A percentile compares a stretch with the other conserved stretches of the same genome.
phyloP scores from a whole-genome alignment of 2,797 vertebrate species.

The Brachyalestes nurse region DNA sequence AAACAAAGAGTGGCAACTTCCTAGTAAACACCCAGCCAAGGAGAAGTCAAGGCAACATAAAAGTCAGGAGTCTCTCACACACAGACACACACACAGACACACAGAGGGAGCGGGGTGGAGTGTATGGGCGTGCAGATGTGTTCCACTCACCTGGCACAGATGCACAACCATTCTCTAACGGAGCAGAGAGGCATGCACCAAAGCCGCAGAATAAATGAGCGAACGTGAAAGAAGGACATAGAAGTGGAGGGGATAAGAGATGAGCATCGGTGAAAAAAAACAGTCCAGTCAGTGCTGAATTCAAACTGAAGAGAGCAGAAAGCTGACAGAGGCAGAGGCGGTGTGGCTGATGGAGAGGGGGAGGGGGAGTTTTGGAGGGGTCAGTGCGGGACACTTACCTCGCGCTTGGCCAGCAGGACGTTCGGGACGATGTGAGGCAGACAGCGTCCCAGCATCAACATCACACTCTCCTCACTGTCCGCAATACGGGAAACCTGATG shows the following conservation, averaged over 20 bases:
- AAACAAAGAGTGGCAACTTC: background rate
- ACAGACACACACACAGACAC: slow-evolving; percentile 23
- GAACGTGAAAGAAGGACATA: slow-evolving; percentile 68
- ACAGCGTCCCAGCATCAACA: slow-evolving; percentile 97
- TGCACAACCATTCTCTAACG: slow-evolving; percentile 97
- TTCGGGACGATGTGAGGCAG: slow-evolving; percentile 98
- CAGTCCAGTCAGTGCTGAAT: slow-evolving; percentile 54
- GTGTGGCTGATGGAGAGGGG: slow-evolving; percentile 22
- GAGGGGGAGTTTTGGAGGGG: slow-evolving; percentile 9
- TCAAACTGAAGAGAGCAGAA: slow-evolving; percentile 56
- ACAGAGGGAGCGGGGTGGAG: slow-evolving; percentile 33
- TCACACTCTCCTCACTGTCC: slow-evolving; percentile 95
- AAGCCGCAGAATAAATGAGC: slow-evolving; percentile 93
- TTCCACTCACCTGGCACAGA: slow-evolving; percentile 97
- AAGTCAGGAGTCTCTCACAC: slow-evolving; percentile 29
- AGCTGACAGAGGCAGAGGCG: slow-evolving; percentile 35
- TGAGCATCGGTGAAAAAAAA: slow-evolving; percentile 62
- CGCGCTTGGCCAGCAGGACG: slow-evolving; percentile 96
- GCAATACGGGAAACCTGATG: slow-evolving; percentile 94
- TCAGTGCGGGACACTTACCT: slow-evolving; percentile 80
- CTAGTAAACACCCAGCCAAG: background rate
- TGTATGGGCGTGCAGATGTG: slow-evolving; percentile 76
- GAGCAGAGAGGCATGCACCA: slow-evolving; percentile 95
- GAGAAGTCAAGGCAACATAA: slow-evolving; percentile 32
- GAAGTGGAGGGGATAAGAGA: slow-evolving; percentile 64